Evolutionary conservation across 2,113 vertebrate genomes (phyloP), one percentile per base, ranked within the genome.

Genomic region (Globicephala melas): DNA sequence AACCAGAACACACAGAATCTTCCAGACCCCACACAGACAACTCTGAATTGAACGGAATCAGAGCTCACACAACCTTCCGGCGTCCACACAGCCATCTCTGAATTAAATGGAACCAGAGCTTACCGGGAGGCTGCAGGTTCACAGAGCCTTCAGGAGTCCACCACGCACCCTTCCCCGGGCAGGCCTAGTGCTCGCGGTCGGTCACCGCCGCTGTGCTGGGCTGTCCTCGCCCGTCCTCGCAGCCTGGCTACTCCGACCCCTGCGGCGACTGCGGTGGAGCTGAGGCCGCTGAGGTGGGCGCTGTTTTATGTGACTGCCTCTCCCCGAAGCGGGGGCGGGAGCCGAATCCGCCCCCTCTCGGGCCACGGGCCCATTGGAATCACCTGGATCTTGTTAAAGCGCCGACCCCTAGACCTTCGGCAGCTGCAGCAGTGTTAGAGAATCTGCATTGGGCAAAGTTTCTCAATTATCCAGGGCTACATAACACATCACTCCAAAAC

Each of bases 241-340:
- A 79, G 50, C 20, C 47, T 12, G 11, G 20, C 50, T 79, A 11
- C 20, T n/a, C 76, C 50, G 17, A 28, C 20, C 17, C 10, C 28
- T 10, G 0, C 31, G 20, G 74, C 20, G 74, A 31, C 74, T 21
- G 74, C 10, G 2, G 0, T 3, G 74, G 31, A 9, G 20, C 47
- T 33, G 31, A 77, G 3, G 18, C 47, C 33, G 47, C 31, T 33
- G 28, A 12, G 2, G 47, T 6, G 9, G 31, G 20, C 55, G 5
- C 44, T 21, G 18, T 10, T 77, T 21, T n/a, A 18, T 3, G 1
- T 53, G 28, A 33, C 18, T 33, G 17, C 74, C 9, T 21, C 28
- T n/a, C 47, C 17, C 31, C 6, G 11, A 3, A 36, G 50, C 1
- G 0, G 11, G 23, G 31, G 33, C 23, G 31, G 20, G 6, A 36